Conservation (phyloP, 2,113 vertebrate genomes). For the Alosa alosa region DNA sequence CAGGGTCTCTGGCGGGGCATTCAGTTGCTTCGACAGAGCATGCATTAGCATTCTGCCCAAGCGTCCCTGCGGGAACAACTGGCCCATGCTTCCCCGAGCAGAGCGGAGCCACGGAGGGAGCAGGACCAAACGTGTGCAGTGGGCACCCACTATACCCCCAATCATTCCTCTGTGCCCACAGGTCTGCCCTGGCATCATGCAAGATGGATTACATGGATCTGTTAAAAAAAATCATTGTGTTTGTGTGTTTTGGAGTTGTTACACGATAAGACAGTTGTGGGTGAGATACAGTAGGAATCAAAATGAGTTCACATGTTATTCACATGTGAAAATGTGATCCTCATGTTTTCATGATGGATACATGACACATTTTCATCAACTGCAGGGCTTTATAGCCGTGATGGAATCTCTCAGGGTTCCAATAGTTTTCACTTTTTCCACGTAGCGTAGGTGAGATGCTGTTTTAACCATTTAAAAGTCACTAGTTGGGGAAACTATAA, state of each 20-base stretch:
- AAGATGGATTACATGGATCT: background rate
- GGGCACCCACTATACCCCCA: background rate
- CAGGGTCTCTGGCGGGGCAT: constrained; percentile 46
- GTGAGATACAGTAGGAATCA: background rate
- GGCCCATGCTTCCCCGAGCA: constrained; percentile 41
- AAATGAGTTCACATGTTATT: background rate
- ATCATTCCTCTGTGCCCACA: background rate
- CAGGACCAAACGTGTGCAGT: constrained; percentile 10
- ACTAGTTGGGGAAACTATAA: background rate
- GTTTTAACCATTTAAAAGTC: background rate
- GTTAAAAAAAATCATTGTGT: background rate
- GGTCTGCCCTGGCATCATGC: background rate
- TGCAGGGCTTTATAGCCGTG: background rate
- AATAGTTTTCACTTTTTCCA: background rate
- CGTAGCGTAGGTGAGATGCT: background rate
- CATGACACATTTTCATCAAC: background rate
- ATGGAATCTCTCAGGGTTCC: background rate
- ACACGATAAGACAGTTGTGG: background rate
- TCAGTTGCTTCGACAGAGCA: constrained; percentile 47
- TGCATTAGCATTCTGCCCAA: constrained; percentile 65
- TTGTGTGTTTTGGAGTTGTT: background rate
- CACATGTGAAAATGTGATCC: background rate
- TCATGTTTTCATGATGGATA: background rate
- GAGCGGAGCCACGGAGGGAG: background rate
- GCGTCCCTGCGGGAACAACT: constrained; percentile 34